Percentiles rank a stretch among this genome's conserved stretches.
These are phyloP conservation scores for Drosophila paramelanica DNA, from an alignment of 2,888 invertebrate species.

Conservation along the genomic window DNA sequence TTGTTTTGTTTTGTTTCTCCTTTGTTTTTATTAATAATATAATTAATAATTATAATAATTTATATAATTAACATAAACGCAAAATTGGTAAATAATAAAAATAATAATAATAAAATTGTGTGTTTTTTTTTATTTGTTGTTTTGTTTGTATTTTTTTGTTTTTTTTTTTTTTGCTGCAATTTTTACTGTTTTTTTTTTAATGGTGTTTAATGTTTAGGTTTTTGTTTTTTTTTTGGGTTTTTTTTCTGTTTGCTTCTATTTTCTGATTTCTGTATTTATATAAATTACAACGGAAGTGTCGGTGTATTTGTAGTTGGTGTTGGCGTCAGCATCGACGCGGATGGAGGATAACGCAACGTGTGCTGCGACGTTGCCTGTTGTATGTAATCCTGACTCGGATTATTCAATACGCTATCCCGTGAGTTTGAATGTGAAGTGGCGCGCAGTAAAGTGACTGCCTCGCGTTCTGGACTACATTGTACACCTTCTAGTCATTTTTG, in stretches of 20 bases:
- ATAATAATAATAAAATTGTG: constrained; percentile 81
- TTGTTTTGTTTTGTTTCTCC: constrained; percentile 41
- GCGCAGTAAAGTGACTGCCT: constrained; percentile 87
- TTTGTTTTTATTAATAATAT: constrained; percentile 77
- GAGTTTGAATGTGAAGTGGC: constrained; percentile 88
- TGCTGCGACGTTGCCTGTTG: constrained; percentile 86
- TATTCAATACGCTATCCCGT: constrained; percentile 86
- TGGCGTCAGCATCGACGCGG: constrained; percentile 86
- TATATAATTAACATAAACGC: constrained; percentile 84
- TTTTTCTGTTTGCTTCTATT: constrained; percentile 14
- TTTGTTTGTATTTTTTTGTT: constrained; percentile 45
- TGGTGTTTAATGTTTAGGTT: constrained; percentile 28
- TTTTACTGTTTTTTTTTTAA: constrained; percentile 49
- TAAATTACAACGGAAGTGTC: constrained; percentile 86
- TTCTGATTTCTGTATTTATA: constrained; percentile 43
- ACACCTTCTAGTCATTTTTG: constrained; percentile 94
- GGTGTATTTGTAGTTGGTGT: constrained; percentile 86
- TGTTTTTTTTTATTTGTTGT: constrained; percentile 41
- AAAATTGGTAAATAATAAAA: constrained; percentile 83
- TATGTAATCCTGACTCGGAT: constrained; percentile 86
- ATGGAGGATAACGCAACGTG: constrained; percentile 86
- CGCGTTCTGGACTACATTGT: constrained; percentile 88
- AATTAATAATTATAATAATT: constrained; percentile 84
- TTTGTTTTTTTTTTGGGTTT: constrained; percentile 10
- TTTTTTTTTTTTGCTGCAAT: constrained; percentile 59